phyloP scores from a whole-genome alignment of 2,113 vertebrate genomes.

The Theristicus caerulescens region DNA sequence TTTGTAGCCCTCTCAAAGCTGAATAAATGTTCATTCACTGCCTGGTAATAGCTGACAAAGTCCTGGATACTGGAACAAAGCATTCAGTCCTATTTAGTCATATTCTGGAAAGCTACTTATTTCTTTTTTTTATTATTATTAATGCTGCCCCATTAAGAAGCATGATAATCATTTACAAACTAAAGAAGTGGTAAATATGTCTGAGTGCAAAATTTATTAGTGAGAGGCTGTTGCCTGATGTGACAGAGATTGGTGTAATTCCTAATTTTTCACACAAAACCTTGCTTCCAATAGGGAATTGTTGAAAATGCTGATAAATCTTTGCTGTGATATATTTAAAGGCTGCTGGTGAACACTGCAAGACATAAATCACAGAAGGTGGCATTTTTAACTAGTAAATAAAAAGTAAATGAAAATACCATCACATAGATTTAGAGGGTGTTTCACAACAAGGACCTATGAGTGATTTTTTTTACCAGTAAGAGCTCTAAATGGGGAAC shows the following conservation, averaged over 20 bases:
- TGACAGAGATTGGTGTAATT: neutral
- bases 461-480: neutral
- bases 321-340: slow-evolving; percentile 45
- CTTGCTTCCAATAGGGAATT: neutral
- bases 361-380: slow-evolving; percentile 17
- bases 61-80: neutral
- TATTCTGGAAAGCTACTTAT: neutral
- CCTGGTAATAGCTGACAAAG: neutral
- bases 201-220: slow-evolving; percentile 17
- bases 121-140: neutral
- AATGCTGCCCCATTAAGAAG: slow-evolving; percentile 12
- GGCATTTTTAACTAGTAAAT: slow-evolving; percentile 38
- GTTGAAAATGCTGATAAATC: slow-evolving; percentile 26
- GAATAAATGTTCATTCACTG: slow-evolving; percentile 19
- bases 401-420: slow-evolving; percentile 51
- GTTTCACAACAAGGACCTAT: slow-evolving; percentile 10
- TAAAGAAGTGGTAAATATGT: slow-evolving; percentile 14
- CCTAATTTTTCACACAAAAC: slow-evolving; percentile 26
- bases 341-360: slow-evolving; percentile 15
- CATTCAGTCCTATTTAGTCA: neutral
- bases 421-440: slow-evolving; percentile 7
- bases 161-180: neutral
- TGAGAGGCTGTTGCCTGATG: neutral
- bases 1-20: neutral
- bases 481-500: neutral